Base-by-base conservation (phyloP, 1,140 invertebrate species). In the Sycophila sp. region DNA sequence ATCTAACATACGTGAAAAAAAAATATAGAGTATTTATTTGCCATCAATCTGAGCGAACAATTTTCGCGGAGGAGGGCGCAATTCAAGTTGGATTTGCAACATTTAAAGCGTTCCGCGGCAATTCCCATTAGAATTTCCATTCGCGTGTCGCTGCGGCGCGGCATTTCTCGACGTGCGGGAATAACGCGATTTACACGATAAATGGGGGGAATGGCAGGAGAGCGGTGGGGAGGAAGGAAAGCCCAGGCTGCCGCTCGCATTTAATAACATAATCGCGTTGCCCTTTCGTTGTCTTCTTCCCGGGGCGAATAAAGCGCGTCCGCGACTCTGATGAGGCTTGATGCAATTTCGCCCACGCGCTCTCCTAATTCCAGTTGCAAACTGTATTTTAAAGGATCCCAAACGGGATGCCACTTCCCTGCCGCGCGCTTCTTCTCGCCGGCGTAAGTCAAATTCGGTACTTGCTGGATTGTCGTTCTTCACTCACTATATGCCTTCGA, bases 341-440 rank as follows among this genome's bases (percentile, higher is more conserved):
- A 55, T 56, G 36, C 13, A 42, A 56, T 53, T 49, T 5, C 19
- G 11, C 7, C 17, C 19, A 10, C 4, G 10, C 4, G 6, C 4
- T 11, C 2, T 26, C 1, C 4, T 19, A 58, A 67, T 58, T 67
- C n/a, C 24, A 58, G 28, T 67, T 45, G 36, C 53, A 58, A 47
- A 67, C 55, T 59, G 55, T 49, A 67, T 58, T 67, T 58, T 45
- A 67, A 67, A 58, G n/a, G 53, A 13, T 40, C 8, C 34, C 17
- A 13, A 30, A 66, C 36, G n/a, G 38, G 26, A 47, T 47, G 59
- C 4, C 42, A 47, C 59, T 62, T 62, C 30, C 59, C 8, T n/a
- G n/a, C n/a, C n/a, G n/a, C n/a, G n/a, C n/a, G n/a, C n/a, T n/a
- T n/a, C n/a, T n/a, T n/a, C n/a, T n/a, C n/a, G n/a, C n/a, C n/a